phyloP scores from a whole-genome alignment of 2,888 invertebrate species.

The Caradrina kadenii region DNA sequence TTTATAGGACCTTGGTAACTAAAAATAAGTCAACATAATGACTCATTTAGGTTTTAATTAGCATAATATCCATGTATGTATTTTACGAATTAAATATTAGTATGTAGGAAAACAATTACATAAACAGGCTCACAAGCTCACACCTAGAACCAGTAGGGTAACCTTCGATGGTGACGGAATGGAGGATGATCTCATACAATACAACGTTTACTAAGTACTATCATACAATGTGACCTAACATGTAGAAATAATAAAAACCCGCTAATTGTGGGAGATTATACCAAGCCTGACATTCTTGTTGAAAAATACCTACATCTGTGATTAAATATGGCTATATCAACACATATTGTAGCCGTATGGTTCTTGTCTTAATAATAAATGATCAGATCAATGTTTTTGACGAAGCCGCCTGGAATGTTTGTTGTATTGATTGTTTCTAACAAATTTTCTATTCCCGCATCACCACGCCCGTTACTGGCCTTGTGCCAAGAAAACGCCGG shows the following conservation, averaged over 20 bases:
- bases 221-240: slow-evolving; percentile 43
- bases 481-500: slow-evolving; percentile 81
- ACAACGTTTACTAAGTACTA: slow-evolving; percentile 56
- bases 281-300: slow-evolving; percentile 4
- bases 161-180: slow-evolving; percentile 66
- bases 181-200: slow-evolving; percentile 73
- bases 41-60: slow-evolving; percentile 16
- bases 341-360: slow-evolving; percentile 9
- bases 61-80: slow-evolving; percentile 6
- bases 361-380: slow-evolving; percentile 8
- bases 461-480: slow-evolving; percentile 82
- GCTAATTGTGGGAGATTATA: slow-evolving; percentile 49
- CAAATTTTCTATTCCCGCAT: slow-evolving; percentile 68
- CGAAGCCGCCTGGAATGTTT: slow-evolving; percentile 40
- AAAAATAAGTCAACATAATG: not conserved
- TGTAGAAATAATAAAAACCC: slow-evolving; percentile 49
- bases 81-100: slow-evolving; percentile 13
- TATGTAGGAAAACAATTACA: slow-evolving; percentile 38
- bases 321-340: slow-evolving; percentile 1
- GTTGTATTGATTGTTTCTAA: slow-evolving; percentile 67
- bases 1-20: not conserved
- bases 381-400: slow-evolving; percentile 4
- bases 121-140: slow-evolving; percentile 39
- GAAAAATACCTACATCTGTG: slow-evolving; percentile 9
- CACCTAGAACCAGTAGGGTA: slow-evolving; percentile 58